Percentiles rank a stretch among this genome's conserved stretches.
phyloP scores from a whole-genome alignment of 2,113 vertebrate genomes.

The Python bivittatus region DNA sequence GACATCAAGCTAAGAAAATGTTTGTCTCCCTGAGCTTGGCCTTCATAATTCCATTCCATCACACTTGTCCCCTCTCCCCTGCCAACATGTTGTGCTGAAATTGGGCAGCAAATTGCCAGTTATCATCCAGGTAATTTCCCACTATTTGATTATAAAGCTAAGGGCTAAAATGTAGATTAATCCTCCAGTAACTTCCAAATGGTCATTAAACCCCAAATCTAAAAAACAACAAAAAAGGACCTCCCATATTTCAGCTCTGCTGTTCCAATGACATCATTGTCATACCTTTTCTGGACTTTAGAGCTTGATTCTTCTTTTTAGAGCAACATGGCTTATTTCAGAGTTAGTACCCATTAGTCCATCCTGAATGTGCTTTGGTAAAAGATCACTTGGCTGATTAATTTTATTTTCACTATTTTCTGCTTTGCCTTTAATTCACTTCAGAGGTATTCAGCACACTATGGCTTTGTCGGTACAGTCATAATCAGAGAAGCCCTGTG shows the following conservation, averaged over 20 bases:
- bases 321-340: not conserved
- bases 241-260: not conserved
- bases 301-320: not conserved
- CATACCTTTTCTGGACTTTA: not conserved
- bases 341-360: not conserved
- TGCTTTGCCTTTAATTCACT: conserved; percentile 42
- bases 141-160: not conserved
- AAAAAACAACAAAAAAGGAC: not conserved
- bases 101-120: not conserved
- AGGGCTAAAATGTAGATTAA: not conserved
- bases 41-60: too few relatives aligned
- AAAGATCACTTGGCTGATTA: not conserved
- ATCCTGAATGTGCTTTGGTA: not conserved
- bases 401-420: conserved; percentile 42
- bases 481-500: not conserved
- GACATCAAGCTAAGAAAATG: too few relatives aligned
- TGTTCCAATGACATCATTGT: not conserved
- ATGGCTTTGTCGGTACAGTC: not conserved
- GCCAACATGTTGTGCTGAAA: not conserved
- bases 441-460: not conserved
- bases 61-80: not conserved
- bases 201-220: not conserved
- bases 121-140: not conserved
- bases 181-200: not conserved
- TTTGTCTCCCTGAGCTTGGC: too few relatives aligned